These are phyloP conservation scores for Phoebastria nigripes DNA, from an alignment of 2,797 vertebrate genomes.

Conservation along the genomic window DNA sequence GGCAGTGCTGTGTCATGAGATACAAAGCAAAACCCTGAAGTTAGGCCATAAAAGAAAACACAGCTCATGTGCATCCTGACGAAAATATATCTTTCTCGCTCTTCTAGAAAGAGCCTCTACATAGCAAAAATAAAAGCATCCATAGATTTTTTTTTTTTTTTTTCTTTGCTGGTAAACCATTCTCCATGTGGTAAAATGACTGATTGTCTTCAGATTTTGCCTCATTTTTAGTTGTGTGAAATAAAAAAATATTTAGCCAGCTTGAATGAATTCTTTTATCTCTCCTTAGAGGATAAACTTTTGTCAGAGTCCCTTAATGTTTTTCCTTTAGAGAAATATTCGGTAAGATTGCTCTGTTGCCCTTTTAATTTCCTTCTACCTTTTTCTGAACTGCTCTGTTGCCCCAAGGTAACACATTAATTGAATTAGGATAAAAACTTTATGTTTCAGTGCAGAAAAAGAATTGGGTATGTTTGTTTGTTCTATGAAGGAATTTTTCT, in stretches of 20 bases:
- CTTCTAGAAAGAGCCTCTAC: not conserved
- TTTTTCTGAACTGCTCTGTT: slow-evolving; percentile 56
- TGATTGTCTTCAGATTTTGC: not conserved
- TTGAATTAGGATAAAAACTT: slow-evolving; percentile 66
- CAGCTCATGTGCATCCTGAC: not conserved
- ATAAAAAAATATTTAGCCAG: slow-evolving; percentile 41
- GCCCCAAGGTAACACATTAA: slow-evolving; percentile 57
- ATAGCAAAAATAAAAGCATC: not conserved
- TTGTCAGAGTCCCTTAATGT: slow-evolving; percentile 20
- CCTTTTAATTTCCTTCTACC: slow-evolving; percentile 69
- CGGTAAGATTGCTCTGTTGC: slow-evolving; percentile 52
- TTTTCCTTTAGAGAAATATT: slow-evolving; percentile 30
- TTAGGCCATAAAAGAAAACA: not conserved
- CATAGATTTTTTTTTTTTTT: not conserved
- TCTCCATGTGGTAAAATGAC: not conserved
- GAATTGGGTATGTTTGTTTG: slow-evolving; percentile 43
- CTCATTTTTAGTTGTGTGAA: not conserved
- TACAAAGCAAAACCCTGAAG: not conserved
- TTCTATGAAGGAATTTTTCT: slow-evolving; percentile 1
- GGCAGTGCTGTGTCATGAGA: not conserved
- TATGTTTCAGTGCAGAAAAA: slow-evolving; percentile 34
- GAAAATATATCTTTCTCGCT: not conserved
- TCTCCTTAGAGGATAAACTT: slow-evolving; percentile 28
- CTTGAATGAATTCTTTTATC: slow-evolving; percentile 58
- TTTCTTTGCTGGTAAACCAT: not conserved